A percentile compares a stretch with the other conserved stretches of the same genome.
Evolutionary conservation across 2,888 invertebrate genomes (phyloP).

Genomic region (Pterobdella sp.): DNA sequence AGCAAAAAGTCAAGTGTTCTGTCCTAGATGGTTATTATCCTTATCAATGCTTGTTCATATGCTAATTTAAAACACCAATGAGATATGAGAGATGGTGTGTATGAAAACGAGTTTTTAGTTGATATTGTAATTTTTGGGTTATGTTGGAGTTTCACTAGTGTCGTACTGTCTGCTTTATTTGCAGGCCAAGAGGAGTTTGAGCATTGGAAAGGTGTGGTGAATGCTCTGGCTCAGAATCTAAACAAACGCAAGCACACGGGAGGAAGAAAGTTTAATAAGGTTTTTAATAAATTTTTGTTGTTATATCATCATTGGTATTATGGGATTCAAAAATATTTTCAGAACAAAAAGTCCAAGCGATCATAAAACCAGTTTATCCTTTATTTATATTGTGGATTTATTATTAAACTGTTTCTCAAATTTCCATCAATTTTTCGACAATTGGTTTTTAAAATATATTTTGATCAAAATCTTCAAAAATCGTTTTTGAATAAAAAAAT

Average conservation of each 20-base stretch:
- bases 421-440: no score
- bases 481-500: no score
- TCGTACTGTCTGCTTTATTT: not conserved
- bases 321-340: not conserved
- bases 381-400: no score
- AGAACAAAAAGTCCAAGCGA: not conserved
- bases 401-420: no score
- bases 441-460: no score
- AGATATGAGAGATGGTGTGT: not conserved
- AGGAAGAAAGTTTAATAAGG: not conserved
- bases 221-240: not conserved
- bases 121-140: not conserved
- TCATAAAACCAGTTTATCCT: no score
- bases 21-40: constrained; percentile 36
- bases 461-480: no score
- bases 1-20: constrained; percentile 29
- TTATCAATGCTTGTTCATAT: not conserved
- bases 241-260: not conserved
- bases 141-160: not conserved
- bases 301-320: not conserved
- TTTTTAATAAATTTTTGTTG: not conserved
- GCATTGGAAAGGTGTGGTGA: constrained; percentile 34
- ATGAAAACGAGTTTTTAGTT: not conserved
- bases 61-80: not conserved
- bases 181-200: constrained; percentile 38